Conservation (phyloP, 1,140 invertebrate species). For the Macrobrachium rosenbergii region DNA sequence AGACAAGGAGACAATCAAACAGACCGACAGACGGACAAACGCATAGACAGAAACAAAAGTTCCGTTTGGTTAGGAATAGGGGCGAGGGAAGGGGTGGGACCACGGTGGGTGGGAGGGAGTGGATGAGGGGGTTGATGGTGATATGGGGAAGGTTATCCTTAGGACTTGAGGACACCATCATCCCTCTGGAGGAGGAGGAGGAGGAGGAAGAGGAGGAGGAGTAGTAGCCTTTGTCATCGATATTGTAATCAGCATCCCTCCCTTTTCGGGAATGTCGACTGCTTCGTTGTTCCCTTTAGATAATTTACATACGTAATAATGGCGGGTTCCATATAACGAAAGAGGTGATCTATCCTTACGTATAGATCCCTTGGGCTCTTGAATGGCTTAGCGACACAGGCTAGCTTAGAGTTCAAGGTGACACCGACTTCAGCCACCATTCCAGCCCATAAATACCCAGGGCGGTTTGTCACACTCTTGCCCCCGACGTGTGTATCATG, state of each 20-base stretch:
- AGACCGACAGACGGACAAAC: background rate
- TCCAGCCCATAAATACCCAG: background rate
- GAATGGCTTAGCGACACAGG: conserved; percentile 1
- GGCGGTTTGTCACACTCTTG: conserved; percentile 14
- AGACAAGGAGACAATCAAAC: background rate
- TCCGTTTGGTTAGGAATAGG: background rate
- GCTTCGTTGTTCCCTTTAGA: conserved; percentile 41
- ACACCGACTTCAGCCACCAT: background rate
- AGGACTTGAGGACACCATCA: no score
- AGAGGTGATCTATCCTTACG: conserved; percentile 60
- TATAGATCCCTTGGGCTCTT: conserved; percentile 34
- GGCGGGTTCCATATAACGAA: conserved; percentile 60
- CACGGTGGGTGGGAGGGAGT: no score
- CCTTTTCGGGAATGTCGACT: background rate
- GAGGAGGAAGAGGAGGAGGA: background rate
- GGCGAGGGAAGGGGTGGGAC: no score
- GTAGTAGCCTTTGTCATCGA: conserved; percentile 53
- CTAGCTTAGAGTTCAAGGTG: background rate
- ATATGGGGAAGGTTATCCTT: no score
- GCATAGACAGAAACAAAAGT: background rate
- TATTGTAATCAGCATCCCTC: conserved; percentile 38
- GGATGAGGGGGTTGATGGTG: no score
- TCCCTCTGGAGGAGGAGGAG: no score
- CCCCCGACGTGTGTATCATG: conserved; percentile 52
- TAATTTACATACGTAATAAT: conserved; percentile 63